These are phyloP conservation scores for Agapornis canus DNA, from an alignment of 2,797 vertebrate species.

Conservation along the genomic window DNA sequence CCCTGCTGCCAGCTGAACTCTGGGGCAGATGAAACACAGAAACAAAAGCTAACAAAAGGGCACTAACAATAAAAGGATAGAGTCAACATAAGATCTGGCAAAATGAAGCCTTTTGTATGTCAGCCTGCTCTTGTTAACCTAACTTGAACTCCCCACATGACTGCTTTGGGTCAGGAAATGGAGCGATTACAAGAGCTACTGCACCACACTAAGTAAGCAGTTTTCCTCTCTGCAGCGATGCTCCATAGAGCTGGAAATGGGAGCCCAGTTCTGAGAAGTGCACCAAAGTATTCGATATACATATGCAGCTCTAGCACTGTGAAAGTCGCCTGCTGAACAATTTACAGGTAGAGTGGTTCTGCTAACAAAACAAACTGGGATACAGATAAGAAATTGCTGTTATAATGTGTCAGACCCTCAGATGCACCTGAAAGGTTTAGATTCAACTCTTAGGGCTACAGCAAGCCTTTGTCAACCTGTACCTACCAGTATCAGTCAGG, in stretches of 20 bases:
- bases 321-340: neutral
- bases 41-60: conserved; percentile 13
- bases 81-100: neutral
- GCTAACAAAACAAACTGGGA: neutral
- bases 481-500: neutral
- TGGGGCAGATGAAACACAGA: neutral
- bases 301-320: neutral
- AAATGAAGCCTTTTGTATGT: neutral
- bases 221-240: neutral
- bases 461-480: neutral
- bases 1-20: neutral
- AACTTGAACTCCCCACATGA: neutral
- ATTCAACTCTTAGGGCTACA: neutral
- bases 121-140: conserved; percentile 34
- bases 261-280: neutral
- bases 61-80: neutral
- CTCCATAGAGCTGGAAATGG: neutral
- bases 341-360: neutral
- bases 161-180: neutral
- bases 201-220: neutral
- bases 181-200: neutral
- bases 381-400: neutral
- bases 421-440: neutral
- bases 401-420: neutral
- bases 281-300: neutral